Evolutionary conservation across 1,140 invertebrate species (phyloP), one percentile per base, ranked within the genome.

Genomic region (Acromyrmex echinatior): DNA sequence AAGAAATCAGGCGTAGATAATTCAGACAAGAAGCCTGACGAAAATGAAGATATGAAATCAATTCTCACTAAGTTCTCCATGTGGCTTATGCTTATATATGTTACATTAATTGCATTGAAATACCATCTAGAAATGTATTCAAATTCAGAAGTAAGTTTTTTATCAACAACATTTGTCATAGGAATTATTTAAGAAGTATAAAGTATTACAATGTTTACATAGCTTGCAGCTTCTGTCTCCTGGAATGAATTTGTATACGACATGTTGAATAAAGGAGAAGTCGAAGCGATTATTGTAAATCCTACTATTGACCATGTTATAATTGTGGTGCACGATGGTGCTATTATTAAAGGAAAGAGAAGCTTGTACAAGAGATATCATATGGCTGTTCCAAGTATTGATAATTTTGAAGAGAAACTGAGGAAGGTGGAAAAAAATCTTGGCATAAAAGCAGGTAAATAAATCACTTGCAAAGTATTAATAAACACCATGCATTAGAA

Each of bases 171-270:
- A 49, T 62, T 74, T 45, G 49, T 31, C 3, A 1, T 5, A n/a
- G 1, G 31, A 28, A 63, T 63, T 25, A 58, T 86, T 31, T 4
- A 63, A 14, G 35, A 39, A 35, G 9, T n/a, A 14, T 45, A 21
- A 74, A 10, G 39, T 84, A n/a, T 21, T 35, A 80, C 9, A 28
- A 21, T 35, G 56, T 68, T 39, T 31, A 10, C 18, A 68, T 58
- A 62, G 68, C 28, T 35, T 16, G 5, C 18, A 86, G 56, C 0
- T 21, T 51, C 9, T 1, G 18, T 99, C 28, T 98, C 98, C 0
- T 99, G 98, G 98, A 98, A 99, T 96, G 98, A 99, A 96, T 99
- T 99, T 96, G 96, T 99, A 1, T 97, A 99, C 94, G 97, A 98
- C 80, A 98, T 99, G 98, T 94, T 99, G 63, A 97, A 97, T 0